Percentiles rank a stretch among this genome's conserved stretches.
Evolutionary conservation across 2,113 vertebrate species (phyloP).

Genomic region (human (Homo sapiens)): DNA sequence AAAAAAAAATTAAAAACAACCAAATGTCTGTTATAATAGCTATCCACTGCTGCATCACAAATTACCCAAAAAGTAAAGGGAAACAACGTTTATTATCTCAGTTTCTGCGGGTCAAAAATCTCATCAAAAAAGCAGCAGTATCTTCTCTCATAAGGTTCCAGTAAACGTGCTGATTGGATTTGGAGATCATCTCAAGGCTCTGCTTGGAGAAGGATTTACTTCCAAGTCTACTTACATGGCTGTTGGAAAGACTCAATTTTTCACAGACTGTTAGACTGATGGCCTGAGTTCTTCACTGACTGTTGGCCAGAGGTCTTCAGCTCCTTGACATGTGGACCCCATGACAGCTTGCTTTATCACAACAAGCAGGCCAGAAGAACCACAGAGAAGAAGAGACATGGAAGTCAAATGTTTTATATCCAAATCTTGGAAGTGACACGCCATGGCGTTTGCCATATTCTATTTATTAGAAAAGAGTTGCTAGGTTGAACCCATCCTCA

Average conservation of each 20-base stretch:
- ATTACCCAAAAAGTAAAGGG: background rate
- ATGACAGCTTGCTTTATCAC: background rate
- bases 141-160: background rate
- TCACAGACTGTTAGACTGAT: background rate
- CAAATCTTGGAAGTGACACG: background rate
- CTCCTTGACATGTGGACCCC: background rate
- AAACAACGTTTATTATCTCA: background rate
- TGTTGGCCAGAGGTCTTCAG: background rate
- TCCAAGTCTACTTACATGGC: background rate
- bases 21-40: background rate
- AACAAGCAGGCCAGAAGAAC: background rate
- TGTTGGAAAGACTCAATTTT: background rate
- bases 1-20: background rate
- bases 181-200: background rate
- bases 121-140: background rate
- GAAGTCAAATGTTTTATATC: background rate
- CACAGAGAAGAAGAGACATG: background rate
- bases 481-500: background rate
- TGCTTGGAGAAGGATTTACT: no score
- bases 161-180: background rate
- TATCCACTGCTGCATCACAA: background rate
- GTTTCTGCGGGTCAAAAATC: background rate
- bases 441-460: background rate
- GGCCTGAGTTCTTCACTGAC: background rate
- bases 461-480: background rate